Base-by-base conservation (phyloP, 2,797 vertebrate genomes). In the Malurus leucopterus region DNA sequence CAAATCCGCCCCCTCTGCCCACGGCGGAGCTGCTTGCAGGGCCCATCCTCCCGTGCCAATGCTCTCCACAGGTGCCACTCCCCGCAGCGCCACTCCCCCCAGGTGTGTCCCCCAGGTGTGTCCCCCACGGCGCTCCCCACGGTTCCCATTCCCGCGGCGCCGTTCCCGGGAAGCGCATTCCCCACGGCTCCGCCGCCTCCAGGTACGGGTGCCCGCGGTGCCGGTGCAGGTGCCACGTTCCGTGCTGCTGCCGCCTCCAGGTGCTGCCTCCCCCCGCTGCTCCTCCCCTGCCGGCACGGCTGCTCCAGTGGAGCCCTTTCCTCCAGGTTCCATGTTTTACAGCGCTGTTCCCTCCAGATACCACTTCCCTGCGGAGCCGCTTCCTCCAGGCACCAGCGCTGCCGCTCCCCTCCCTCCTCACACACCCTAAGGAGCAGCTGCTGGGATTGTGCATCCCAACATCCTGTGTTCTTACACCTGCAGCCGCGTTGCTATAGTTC, bases 311-410 rank as follows among this genome's bases (percentile, higher is more conserved):
- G 36, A 79, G 78, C 68, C 89, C 16, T 78, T 47, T 91, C 83
- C 91, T 74, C 58, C 83, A 83, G 93, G 90, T 76, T 47, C 88
- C 80, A 47, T 76, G 88, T 91, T 86, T 34, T 62, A 92, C 92
- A 90, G 67, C 2, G 0, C 86, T 63, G 80, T 49, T 92, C 77
- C 84, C 75, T 74, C 82, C 89, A 83, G 93, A 71, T 69, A 78
- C 63, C 59, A 78, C 73, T 54, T 71, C 49, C 87, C 92, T 65
- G 79, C 0, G 0, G 94, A 84, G 94, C 55, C 38, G 63, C 51
- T 78, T 84, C 79, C 89, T 82, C 71, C 81, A 84, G 92, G 86
- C 88, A 73, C 53, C 34, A 0, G 3, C 8, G 40, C 75, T 79
- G 40, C 11, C 29, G 68, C 57, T 36, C 46, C 72, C 12, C 27